Conservation (phyloP, 2,797 vertebrate genomes). For the Agapornis canus region DNA sequence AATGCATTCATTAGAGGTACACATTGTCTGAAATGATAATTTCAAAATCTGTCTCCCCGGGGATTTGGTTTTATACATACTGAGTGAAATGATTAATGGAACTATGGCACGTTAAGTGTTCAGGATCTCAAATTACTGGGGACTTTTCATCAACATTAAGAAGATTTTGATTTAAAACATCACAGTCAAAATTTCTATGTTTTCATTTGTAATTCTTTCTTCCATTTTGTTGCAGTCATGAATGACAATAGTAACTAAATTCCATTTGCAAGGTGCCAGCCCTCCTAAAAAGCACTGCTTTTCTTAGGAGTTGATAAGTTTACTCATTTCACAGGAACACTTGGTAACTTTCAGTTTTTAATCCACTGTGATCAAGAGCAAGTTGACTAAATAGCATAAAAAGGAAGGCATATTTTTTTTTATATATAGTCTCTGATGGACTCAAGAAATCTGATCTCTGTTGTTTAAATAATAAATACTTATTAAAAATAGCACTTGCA, state of each 20-base stretch:
- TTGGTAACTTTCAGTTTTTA: background rate
- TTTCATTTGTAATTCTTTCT: conserved; percentile 31
- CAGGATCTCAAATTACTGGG: background rate
- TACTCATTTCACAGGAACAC: background rate
- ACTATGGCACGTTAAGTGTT: conserved; percentile 5
- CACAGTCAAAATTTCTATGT: background rate
- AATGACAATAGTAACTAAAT: background rate
- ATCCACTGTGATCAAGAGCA: background rate
- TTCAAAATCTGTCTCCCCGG: conserved; percentile 41
- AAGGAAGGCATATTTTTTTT: background rate
- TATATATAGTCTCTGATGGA: background rate
- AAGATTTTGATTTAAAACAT: conserved; percentile 6
- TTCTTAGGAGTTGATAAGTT: background rate
- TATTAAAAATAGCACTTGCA: background rate
- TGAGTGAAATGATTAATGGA: conserved; percentile 53
- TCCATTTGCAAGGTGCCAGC: background rate
- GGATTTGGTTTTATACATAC: conserved; percentile 45
- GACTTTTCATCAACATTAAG: conserved; percentile 33
- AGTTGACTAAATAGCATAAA: background rate
- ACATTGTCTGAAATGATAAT: conserved; percentile 26
- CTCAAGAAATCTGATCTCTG: background rate
- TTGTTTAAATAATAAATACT: background rate
- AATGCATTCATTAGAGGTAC: conserved; percentile 54
- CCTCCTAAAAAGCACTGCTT: background rate
- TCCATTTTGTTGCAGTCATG: background rate